A percentile compares a stretch with the other conserved stretches of the same genome.
These are phyloP conservation scores for Serranus cabrilla DNA, from an alignment of 2,797 vertebrate species.

Conservation along the genomic window DNA sequence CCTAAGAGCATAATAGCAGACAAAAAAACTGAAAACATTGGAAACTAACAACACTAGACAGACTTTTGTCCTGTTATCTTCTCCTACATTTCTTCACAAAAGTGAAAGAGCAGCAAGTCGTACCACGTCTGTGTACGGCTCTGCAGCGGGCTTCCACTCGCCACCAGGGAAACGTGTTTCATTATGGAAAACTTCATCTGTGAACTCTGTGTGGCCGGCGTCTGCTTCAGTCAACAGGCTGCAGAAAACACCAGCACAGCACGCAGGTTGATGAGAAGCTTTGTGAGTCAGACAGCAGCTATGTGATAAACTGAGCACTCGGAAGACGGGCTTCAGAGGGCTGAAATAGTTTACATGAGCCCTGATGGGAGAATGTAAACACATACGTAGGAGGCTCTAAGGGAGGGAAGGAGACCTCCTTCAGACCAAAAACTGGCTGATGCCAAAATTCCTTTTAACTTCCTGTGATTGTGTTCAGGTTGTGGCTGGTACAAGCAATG, in stretches of 20 bases:
- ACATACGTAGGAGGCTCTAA: constrained; percentile 27
- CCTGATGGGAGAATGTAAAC: constrained; percentile 59
- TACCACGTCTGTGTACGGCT: constrained; percentile 95
- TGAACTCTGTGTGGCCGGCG: constrained; percentile 96
- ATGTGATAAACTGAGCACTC: constrained; percentile 40
- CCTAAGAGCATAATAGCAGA: constrained; percentile 8
- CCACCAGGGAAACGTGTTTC: constrained; percentile 94
- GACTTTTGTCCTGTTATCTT: constrained; percentile 40
- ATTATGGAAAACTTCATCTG: constrained; percentile 96
- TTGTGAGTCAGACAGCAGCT: constrained; percentile 53
- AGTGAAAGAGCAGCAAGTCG: constrained; percentile 10
- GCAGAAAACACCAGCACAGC: constrained; percentile 47
- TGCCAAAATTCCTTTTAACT: constrained; percentile 62
- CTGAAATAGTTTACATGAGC: constrained; percentile 54
- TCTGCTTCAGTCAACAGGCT: constrained; percentile 97
- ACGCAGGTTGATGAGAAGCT: constrained; percentile 23
- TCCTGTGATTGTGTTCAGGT: constrained; percentile 76
- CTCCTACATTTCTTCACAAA: constrained; percentile 38
- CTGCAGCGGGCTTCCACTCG: constrained; percentile 92
- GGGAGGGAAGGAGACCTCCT: constrained; percentile 25
- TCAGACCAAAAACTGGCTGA: constrained; percentile 44
- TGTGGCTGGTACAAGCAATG: constrained; percentile 12
- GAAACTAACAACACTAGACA: constrained; percentile 14
- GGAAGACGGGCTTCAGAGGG: constrained; percentile 11
- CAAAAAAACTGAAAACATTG: constrained; percentile 26